These are phyloP conservation scores for Ardeotis arabs DNA, from an alignment of 2,113 vertebrate genomes.

Conservation along the genomic window DNA sequence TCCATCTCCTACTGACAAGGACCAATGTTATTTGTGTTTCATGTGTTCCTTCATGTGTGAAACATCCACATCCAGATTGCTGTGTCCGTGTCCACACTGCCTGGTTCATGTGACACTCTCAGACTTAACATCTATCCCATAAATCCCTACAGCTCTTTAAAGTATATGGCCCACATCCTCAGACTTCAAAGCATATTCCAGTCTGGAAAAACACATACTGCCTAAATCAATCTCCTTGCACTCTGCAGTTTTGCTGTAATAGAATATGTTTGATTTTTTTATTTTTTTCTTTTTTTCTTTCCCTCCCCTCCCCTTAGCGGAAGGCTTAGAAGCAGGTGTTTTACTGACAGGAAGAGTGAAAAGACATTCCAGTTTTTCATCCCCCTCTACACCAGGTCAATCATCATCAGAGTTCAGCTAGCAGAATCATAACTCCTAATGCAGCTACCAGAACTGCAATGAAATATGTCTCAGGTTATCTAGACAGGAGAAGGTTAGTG, in stretches of 20 bases:
- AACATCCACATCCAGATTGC: not conserved
- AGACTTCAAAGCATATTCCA: conserved; percentile 6
- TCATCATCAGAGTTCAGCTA: not conserved
- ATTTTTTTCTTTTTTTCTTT: no score
- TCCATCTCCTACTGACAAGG: not conserved
- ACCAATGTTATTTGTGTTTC: not conserved
- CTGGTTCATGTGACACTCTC: not conserved
- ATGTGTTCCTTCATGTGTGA: accelerated
- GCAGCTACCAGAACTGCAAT: not conserved
- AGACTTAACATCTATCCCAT: not conserved
- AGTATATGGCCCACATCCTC: not conserved
- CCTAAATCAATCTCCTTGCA: not conserved
- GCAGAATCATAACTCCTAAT: not conserved
- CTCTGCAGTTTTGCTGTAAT: not conserved
- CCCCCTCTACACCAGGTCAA: not conserved
- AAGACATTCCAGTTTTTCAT: not conserved
- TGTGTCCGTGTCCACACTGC: not conserved
- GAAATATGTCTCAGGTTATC: not conserved
- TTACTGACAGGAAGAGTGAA: not conserved
- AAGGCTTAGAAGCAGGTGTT: not conserved
- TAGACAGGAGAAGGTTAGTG: not conserved
- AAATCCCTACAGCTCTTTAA: conserved; percentile 30
- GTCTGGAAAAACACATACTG: not conserved
- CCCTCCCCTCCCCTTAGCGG: no score
- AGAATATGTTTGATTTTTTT: not conserved